phyloP scores from a whole-genome alignment of 2,797 vertebrate species.

The Halcyon leucocephala region DNA sequence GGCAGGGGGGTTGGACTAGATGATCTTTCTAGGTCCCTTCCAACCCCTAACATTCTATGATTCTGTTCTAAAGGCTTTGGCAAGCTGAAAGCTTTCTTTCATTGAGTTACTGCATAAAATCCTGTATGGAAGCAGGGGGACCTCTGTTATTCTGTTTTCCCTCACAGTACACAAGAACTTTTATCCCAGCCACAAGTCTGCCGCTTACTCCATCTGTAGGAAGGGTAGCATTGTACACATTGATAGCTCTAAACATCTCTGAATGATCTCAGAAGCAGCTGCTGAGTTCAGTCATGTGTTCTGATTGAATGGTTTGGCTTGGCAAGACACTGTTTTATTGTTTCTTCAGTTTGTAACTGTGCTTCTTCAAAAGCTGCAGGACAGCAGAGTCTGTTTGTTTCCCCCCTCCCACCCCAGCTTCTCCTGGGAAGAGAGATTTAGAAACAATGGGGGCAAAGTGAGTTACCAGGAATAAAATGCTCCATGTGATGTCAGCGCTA shows the following conservation, averaged over 20 bases:
- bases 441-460: neutral
- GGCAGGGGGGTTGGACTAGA: too few relatives aligned
- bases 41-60: too few relatives aligned
- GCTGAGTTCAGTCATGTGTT: neutral
- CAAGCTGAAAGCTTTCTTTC: neutral
- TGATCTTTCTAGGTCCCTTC: too few relatives aligned
- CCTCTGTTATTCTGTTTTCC: neutral
- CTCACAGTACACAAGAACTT: rapidly evolving
- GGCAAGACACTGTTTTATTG: neutral
- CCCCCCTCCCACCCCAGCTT: neutral
- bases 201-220: rapidly evolving
- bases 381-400: neutral
- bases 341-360: neutral
- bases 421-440: neutral
- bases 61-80: neutral
- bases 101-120: neutral
- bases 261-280: neutral
- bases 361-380: neutral
- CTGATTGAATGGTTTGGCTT: neutral
- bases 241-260: neutral
- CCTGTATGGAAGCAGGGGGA: too few relatives aligned
- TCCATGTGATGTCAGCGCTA: neutral
- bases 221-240: neutral
- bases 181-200: neutral
- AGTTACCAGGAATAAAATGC: neutral